phyloP scores from a whole-genome alignment of 2,113 vertebrate species.

The Sporophila hypoxantha region DNA sequence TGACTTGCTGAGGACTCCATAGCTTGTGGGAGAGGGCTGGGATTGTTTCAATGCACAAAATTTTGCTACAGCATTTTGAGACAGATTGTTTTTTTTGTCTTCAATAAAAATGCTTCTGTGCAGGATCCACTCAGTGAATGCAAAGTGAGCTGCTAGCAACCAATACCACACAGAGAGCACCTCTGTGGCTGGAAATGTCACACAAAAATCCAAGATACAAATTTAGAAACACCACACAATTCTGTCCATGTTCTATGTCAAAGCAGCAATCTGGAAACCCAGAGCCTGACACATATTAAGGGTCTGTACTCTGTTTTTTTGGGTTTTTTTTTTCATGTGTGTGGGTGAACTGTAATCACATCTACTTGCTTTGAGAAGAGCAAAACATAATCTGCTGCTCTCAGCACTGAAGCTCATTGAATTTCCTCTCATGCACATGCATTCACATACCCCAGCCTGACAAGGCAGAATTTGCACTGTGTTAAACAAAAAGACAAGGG shows the following conservation, averaged over 20 bases:
- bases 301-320: neutral
- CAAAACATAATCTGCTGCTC: constrained; percentile 13
- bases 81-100: neutral
- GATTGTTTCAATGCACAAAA: neutral
- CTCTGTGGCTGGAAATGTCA: neutral
- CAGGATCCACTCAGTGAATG: neutral
- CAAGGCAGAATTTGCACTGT: neutral
- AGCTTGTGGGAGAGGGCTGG: neutral
- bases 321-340: neutral
- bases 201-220: neutral
- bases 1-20: neutral
- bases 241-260: neutral
- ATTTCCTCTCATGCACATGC: neutral
- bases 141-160: neutral
- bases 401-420: constrained; percentile 23
- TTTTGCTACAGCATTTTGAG: neutral
- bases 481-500: neutral
- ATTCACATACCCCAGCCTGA: neutral
- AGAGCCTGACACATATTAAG: neutral
- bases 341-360: neutral
- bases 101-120: neutral
- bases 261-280: neutral
- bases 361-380: neutral
- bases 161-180: neutral
- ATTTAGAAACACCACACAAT: neutral